Evolutionary conservation across 2,888 invertebrate genomes (phyloP), one percentile per base, ranked within the genome.

Genomic region (Leucoma salicis): DNA sequence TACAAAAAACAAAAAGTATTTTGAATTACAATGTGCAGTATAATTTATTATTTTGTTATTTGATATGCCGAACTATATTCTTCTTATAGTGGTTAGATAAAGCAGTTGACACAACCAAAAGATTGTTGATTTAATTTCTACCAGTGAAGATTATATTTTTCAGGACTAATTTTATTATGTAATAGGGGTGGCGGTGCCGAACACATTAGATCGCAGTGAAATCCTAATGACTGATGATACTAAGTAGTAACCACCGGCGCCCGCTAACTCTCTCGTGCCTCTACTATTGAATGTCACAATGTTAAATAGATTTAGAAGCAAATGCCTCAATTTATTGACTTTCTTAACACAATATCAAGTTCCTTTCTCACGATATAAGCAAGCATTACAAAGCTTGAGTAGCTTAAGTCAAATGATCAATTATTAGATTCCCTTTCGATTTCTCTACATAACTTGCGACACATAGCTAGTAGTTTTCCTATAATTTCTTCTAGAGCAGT

Each of bases 211-310:
- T 11, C n/a, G 11, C 27, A n/a, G 27, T 27, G n/a, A 27, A 27
- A 27, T 27, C 11, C n/a, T 27, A 27, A 27, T 27, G 27, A 27
- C 4, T 27, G 27, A 27, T 27, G 27, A 27, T 27, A 27, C 10
- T 27, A 11, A 11, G 27, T 11, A 24, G 13, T 35, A 13, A 25
- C n/a, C 5, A 18, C 10, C 11, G 34, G 24, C 21, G 18, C 34
- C 13, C 14, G 8, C 21, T 34, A 24, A 34, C 14, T 24, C 34
- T 24, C 34, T 34, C 34, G 34, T 34, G 18, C 24, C 12, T 24
- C 8, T 7, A 8, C 18, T 8, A 34, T 6, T 27, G 33, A 33
- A 12, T 15, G 21, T 11, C 14, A 31, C 34, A 13, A 12, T 21
- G 16, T 11, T 27, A 18, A 27, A 37, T 42, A 27, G 12, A 3